Conservation (phyloP, 2,797 vertebrate genomes). For the Hipposideros larvatus region DNA sequence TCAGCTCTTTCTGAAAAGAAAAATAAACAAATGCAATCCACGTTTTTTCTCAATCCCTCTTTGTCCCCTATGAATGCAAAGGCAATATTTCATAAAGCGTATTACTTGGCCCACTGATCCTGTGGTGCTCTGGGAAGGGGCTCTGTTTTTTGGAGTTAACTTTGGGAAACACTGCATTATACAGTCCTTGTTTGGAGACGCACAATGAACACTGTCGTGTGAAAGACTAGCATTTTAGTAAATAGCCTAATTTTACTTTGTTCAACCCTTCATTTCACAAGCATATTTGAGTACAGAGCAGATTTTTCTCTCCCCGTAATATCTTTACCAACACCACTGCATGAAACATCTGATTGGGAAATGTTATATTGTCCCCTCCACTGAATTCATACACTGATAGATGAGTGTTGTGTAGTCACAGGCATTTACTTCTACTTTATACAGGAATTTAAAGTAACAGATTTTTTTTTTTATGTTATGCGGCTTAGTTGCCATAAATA, state of each 20-base stretch:
- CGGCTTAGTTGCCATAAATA: background rate
- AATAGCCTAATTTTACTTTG: background rate
- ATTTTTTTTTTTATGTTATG: background rate
- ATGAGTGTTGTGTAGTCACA: fast-evolving
- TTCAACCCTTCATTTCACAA: background rate
- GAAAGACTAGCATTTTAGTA: background rate
- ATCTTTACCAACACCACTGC: background rate
- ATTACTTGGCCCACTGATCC: background rate
- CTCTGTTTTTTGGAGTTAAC: background rate
- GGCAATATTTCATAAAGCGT: background rate
- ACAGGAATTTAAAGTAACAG: background rate
- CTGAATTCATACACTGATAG: background rate
- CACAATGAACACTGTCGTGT: background rate
- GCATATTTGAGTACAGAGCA: background rate
- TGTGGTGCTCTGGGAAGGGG: background rate
- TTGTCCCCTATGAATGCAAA: background rate
- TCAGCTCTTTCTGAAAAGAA: slow-evolving; percentile 11
- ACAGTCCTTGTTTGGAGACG: background rate
- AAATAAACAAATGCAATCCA: slow-evolving; percentile 20
- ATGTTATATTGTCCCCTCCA: background rate
- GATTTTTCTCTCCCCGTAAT: background rate
- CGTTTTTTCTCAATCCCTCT: background rate
- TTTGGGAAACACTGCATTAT: background rate
- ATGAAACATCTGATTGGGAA: background rate
- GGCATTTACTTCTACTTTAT: background rate